phyloP scores from a whole-genome alignment of 2,888 invertebrate species.

The Chloroclystis v-ata region DNA sequence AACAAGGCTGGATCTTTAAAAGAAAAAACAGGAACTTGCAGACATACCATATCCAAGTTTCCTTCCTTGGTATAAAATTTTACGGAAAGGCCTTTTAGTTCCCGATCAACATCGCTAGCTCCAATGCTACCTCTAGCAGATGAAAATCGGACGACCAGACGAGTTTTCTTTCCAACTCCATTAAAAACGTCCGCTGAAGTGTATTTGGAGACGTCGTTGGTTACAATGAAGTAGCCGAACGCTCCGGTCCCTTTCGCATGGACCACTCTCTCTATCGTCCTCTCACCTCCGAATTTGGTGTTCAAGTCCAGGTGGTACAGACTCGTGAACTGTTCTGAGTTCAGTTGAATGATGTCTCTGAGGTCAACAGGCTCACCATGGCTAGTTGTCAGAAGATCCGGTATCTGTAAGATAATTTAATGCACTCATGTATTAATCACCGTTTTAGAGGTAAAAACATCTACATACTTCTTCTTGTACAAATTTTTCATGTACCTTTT shows the following conservation, averaged over 20 bases:
- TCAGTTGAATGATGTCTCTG: conserved; percentile 63
- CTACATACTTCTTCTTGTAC: too few relatives aligned
- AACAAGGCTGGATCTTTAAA: conserved; percentile 75
- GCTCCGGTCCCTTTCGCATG: conserved; percentile 94
- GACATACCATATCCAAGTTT: conserved; percentile 48
- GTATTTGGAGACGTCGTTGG: conserved; percentile 84
- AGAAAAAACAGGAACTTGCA: conserved; percentile 77
- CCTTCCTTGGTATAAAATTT: conserved; percentile 48
- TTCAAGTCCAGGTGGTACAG: conserved; percentile 81
- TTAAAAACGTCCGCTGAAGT: conserved; percentile 80
- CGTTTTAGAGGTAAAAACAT: too few relatives aligned
- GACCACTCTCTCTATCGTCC: conserved; percentile 93
- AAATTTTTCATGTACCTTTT: too few relatives aligned
- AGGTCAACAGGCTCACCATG: too few relatives aligned
- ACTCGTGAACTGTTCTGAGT: conserved; percentile 39
- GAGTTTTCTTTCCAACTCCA: conserved; percentile 77
- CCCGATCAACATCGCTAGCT: conserved; percentile 70
- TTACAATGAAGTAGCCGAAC: conserved; percentile 88
- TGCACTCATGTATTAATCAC: too few relatives aligned
- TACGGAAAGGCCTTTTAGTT: conserved; percentile 61
- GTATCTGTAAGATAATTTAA: too few relatives aligned
- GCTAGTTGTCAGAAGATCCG: too few relatives aligned
- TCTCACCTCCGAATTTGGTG: conserved; percentile 82
- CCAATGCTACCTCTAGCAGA: conserved; percentile 80
- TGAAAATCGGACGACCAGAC: conserved; percentile 76